Evolutionary conservation across 2,797 vertebrate genomes (phyloP), one percentile per base, ranked within the genome.

Genomic region (Euthynnus affinis): DNA sequence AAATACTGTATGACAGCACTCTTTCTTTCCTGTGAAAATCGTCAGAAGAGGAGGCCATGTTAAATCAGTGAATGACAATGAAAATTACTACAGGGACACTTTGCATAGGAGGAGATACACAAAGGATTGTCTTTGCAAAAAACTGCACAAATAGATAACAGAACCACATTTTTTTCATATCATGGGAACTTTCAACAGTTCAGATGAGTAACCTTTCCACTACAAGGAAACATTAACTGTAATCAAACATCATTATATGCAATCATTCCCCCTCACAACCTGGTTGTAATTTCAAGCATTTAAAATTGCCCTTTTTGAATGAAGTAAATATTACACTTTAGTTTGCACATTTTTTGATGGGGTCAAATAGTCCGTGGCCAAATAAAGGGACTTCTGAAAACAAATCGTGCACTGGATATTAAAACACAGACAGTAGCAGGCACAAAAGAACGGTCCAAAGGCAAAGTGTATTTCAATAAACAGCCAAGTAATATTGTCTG

Each of bases 401-500:
- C 6, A 29, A 65, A 49, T 3, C 15, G 1, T 13, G 23, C 27
- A 22, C 34, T 48, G 42, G 34, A 56, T 63, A 25, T 63, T 44
- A 23, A 76, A 58, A 69, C n/a, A 57, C 22, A 63, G 44, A 23
- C 1, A 71, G 51, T 27, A 68, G n/a, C 20, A 25, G 34, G 44
- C 4, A 63, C 52, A 64, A 68, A 60, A 66, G n/a, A 56, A 67
- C 53, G 42, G 66, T 57, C 56, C 29, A 74, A 83, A 82, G n/a
- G 66, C 34, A 20, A 62, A 82, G 49, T 40, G 59, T 20, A 62
- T 88, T 83, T 87, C 63, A 81, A 46, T 78, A 83, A 84, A 83
- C 53, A 81, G 46, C 40, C 44, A 67, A n/a, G 37, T 60, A 61
- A 75, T 63, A 55, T 15, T 68, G 23, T 69, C 71, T 66, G 68